Conservation (phyloP, 1,140 invertebrate genomes). For the Anoplophora glabripennis region DNA sequence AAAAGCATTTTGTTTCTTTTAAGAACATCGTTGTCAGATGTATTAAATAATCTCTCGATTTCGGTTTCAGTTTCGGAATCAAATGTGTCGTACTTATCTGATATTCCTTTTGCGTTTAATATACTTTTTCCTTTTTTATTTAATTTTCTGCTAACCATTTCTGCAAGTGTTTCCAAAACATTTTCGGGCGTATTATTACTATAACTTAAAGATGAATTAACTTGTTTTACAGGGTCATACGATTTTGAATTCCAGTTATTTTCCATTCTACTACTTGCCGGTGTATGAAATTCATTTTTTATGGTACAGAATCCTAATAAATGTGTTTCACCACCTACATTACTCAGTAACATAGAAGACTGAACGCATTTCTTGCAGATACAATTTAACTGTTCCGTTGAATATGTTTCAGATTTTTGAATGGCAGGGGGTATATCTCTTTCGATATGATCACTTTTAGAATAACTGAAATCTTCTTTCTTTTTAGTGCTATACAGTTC, state of each 20-base stretch:
- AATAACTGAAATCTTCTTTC: too few species aligned
- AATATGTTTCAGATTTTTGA: not conserved
- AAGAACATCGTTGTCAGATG: conserved; percentile 7
- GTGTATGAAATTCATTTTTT: conserved; percentile 21
- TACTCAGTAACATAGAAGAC: not conserved
- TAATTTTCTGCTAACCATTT: conserved; percentile 10
- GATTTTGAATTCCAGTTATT: not conserved
- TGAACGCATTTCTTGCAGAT: too few species aligned
- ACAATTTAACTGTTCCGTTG: too few species aligned
- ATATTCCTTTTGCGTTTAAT: not conserved
- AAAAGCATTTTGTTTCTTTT: conserved; percentile 19
- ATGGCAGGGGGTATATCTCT: not conserved
- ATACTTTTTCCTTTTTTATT: not conserved
- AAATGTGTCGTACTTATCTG: conserved; percentile 11
- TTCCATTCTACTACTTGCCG: conserved; percentile 6
- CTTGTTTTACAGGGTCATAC: not conserved
- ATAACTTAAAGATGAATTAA: not conserved
- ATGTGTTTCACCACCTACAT: conserved; percentile 8
- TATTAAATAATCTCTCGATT: conserved; percentile 19
- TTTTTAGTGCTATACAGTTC: too few species aligned
- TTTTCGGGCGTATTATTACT: conserved; percentile 1
- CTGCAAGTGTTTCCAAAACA: not conserved
- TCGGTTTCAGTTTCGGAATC: conserved; percentile 24
- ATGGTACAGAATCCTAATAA: conserved; percentile 26
- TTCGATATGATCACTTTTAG: too few species aligned